A percentile compares a stretch with the other conserved stretches of the same genome.
phyloP scores from a whole-genome alignment of 1,140 invertebrate genomes.

The Catajapyx aquilonaris region DNA sequence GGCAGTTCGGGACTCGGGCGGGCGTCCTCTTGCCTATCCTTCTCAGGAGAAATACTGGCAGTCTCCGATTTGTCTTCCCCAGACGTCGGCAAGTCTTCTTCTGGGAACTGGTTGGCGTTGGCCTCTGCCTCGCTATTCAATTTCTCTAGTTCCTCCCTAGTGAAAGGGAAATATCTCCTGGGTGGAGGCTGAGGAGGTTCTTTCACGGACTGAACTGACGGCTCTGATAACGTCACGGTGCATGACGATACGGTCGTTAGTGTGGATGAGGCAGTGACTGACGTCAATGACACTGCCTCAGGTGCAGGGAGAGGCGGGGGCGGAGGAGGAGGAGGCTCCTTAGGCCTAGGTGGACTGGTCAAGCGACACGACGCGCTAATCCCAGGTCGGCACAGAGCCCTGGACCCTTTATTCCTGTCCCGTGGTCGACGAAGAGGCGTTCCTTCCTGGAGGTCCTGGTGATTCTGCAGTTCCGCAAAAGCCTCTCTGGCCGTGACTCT shows the following conservation, averaged over 20 bases:
- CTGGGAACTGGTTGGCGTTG: too few species aligned
- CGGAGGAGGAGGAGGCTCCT: slow-evolving; percentile 20
- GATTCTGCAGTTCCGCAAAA: background rate
- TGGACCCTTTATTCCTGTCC: background rate
- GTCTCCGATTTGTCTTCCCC: too few species aligned
- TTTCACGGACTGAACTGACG: background rate
- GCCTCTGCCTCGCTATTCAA: background rate
- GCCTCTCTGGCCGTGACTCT: background rate
- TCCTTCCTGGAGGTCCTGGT: background rate
- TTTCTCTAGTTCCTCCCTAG: background rate
- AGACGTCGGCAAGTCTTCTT: too few species aligned
- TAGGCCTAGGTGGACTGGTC: slow-evolving; percentile 13
- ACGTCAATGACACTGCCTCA: too few species aligned
- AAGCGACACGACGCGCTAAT: background rate
- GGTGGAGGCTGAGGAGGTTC: slow-evolving; percentile 1
- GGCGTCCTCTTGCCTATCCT: too few species aligned
- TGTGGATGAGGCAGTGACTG: too few species aligned
- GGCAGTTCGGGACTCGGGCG: background rate
- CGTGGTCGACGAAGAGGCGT: background rate
- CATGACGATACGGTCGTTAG: background rate
- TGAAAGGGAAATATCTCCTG: slow-evolving; percentile 1
- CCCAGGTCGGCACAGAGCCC: background rate
- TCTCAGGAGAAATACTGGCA: too few species aligned
- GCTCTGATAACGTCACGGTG: background rate
- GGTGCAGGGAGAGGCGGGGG: slow-evolving; percentile 11